Conservation (phyloP, 2,797 vertebrate genomes). For the Petrocephalus schoutedeni region DNA sequence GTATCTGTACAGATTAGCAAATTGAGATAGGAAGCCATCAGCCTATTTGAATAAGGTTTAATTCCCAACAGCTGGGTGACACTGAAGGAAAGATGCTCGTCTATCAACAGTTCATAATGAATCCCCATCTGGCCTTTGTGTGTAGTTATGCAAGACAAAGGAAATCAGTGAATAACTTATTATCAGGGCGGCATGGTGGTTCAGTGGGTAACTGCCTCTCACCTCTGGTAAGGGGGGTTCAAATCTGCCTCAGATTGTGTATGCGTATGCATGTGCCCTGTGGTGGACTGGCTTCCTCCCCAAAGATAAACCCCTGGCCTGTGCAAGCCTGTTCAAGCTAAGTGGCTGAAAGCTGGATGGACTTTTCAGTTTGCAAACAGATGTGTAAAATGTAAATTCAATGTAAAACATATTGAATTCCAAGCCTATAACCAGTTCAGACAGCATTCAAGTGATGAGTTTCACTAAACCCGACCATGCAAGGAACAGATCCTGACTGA, state of each 20-base stretch:
- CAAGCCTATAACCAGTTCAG: not conserved
- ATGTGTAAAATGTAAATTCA: not conserved
- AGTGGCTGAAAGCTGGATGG: not conserved
- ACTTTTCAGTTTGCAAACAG: not conserved
- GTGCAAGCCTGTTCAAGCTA: not conserved
- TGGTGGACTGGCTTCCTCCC: not conserved
- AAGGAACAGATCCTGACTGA: not conserved
- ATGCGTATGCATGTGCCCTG: not conserved
- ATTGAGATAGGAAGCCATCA: constrained; percentile 35
- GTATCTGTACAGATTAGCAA: constrained; percentile 62
- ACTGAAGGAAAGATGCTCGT: not conserved
- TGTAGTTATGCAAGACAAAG: not conserved
- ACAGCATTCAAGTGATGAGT: not conserved
- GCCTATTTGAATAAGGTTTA: constrained; percentile 47
- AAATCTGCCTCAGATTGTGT: not conserved
- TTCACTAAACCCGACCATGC: not conserved
- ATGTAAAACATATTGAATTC: not conserved
- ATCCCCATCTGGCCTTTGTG: not conserved
- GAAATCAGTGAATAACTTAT: not conserved
- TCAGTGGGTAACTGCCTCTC: not conserved
- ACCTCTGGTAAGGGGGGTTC: not conserved
- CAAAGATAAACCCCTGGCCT: not conserved
- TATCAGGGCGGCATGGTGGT: not conserved
- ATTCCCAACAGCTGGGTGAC: constrained; percentile 67
- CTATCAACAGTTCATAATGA: not conserved